Evolutionary conservation across 2,888 invertebrate genomes (phyloP).

Genomic region (Nymphalis polychloros): DNA sequence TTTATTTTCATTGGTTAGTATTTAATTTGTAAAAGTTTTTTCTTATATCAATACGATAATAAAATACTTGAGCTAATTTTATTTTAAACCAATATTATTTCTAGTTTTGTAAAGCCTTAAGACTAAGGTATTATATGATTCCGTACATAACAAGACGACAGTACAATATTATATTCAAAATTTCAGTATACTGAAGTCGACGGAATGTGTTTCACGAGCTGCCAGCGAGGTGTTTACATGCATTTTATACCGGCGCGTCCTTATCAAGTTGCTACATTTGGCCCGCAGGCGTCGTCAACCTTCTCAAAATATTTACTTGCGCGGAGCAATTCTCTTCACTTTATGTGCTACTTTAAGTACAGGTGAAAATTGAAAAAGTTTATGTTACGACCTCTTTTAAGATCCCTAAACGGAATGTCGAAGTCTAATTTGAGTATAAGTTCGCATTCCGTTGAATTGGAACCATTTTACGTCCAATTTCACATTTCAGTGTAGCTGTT

Average conservation of each 20-base stretch:
- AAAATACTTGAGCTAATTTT: slow-evolving; percentile 39
- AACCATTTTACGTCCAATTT: slow-evolving; percentile 31
- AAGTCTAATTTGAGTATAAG: slow-evolving; percentile 59
- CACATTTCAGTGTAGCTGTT: slow-evolving; percentile 16
- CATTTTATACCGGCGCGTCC: slow-evolving; percentile 69
- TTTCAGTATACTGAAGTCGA: slow-evolving; percentile 43
- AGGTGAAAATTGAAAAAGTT: slow-evolving; percentile 81
- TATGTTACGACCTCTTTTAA: slow-evolving; percentile 74
- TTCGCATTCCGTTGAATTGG: slow-evolving; percentile 35
- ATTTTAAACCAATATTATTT: too few species aligned
- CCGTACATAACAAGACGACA: slow-evolving; percentile 45
- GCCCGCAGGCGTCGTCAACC: slow-evolving; percentile 71
- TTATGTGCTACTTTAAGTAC: slow-evolving; percentile 71
- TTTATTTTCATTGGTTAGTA: too few species aligned
- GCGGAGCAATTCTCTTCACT: slow-evolving; percentile 57
- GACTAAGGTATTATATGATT: background rate
- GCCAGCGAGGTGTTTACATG: slow-evolving; percentile 69
- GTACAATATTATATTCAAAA: slow-evolving; percentile 3
- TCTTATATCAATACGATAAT: background rate
- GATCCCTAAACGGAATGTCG: slow-evolving; percentile 62
- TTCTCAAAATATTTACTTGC: slow-evolving; percentile 69
- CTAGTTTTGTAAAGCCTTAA: too few species aligned
- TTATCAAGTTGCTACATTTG: slow-evolving; percentile 72
- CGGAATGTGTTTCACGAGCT: slow-evolving; percentile 58
- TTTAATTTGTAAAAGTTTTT: too few species aligned